phyloP scores from a whole-genome alignment of 1,140 invertebrate genomes.

The Bombus terrestris region DNA sequence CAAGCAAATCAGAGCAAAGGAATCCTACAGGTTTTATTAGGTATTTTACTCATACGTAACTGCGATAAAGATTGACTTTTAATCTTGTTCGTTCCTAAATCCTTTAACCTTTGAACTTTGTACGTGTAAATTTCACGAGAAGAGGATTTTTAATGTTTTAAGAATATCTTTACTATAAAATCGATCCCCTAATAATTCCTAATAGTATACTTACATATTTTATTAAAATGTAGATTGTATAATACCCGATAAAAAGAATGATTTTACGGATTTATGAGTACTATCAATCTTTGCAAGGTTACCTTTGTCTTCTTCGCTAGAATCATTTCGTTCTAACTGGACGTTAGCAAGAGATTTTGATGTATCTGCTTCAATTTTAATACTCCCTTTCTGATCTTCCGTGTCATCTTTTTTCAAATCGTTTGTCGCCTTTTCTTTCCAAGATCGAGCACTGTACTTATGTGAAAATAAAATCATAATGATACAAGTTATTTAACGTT shows the following conservation, averaged over 20 bases:
- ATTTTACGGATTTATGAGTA: background rate
- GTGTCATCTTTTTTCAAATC: background rate
- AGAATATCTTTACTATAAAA: too few species aligned
- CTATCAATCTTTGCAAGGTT: too few species aligned
- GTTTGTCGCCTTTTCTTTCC: background rate
- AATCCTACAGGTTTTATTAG: too few species aligned
- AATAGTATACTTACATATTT: too few species aligned
- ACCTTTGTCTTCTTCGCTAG: background rate
- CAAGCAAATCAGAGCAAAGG: too few species aligned
- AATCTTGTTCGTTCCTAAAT: too few species aligned
- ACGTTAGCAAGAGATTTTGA: background rate
- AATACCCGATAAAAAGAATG: background rate
- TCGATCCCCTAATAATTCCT: accelerated
- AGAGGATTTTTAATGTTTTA: too few species aligned
- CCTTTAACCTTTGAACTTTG: too few species aligned
- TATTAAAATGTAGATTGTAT: background rate
- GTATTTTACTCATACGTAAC: too few species aligned
- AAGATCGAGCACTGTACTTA: background rate
- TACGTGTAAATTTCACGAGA: too few species aligned
- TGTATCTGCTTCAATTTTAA: background rate
- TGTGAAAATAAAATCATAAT: background rate
- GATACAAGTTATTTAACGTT: background rate
- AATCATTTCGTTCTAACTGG: background rate
- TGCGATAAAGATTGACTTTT: too few species aligned
- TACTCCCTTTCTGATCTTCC: background rate